Conservation (phyloP, 2,888 invertebrate species). For the Baccha elongata region DNA sequence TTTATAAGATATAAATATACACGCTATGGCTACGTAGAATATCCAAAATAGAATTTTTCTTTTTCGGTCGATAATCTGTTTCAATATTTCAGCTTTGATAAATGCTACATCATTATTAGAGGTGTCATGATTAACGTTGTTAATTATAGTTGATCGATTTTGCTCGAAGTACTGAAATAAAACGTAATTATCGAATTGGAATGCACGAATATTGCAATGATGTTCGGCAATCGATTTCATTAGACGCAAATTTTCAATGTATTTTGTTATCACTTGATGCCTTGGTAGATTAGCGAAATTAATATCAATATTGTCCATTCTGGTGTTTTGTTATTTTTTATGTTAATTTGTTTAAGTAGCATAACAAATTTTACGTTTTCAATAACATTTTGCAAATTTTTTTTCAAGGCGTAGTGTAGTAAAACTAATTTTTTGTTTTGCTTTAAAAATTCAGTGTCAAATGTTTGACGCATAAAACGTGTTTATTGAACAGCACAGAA, state of each 20-base stretch:
- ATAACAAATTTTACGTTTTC: constrained; percentile 21
- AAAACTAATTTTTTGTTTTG: constrained; percentile 11
- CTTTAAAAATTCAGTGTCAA: constrained; percentile 21
- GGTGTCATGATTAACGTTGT: constrained; percentile 41
- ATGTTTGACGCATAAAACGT: constrained; percentile 3
- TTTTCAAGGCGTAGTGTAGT: not conserved
- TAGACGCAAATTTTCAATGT: constrained; percentile 84
- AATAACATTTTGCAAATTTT: constrained; percentile 9
- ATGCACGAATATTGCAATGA: constrained; percentile 84
- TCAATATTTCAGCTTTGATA: constrained; percentile 81
- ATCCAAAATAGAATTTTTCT: constrained; percentile 81
- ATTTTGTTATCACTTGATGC: constrained; percentile 82
- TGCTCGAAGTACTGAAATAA: constrained; percentile 84
- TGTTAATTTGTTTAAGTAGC: not conserved
- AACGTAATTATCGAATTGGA: constrained; percentile 85
- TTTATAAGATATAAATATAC: constrained; percentile 84
- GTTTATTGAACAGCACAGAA: too few relatives aligned
- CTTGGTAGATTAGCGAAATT: constrained; percentile 77
- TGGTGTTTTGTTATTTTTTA: constrained; percentile 7
- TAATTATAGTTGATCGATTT: constrained; percentile 60
- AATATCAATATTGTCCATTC: constrained; percentile 74
- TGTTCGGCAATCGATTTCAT: constrained; percentile 85
- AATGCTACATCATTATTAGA: constrained; percentile 77
- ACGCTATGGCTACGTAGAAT: constrained; percentile 78
- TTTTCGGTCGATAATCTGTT: constrained; percentile 81